Percentiles rank a stretch among this genome's conserved stretches.
phyloP scores from a whole-genome alignment of 2,888 invertebrate species.

The Branchipolynoe longqiensis region DNA sequence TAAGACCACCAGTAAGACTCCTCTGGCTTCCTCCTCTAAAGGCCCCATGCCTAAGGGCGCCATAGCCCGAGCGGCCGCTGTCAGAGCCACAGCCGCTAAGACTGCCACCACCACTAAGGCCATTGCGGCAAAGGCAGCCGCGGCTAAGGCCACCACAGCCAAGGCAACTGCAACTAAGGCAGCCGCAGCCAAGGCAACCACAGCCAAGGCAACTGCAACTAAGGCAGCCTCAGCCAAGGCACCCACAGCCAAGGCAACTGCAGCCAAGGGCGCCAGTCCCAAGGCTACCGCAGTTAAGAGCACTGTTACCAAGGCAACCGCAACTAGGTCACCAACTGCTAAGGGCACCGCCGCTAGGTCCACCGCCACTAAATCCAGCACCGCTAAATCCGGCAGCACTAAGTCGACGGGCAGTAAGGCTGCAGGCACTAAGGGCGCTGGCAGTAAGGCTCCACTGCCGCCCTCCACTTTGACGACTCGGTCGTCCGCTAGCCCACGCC shows the following conservation, averaged over 20 bases:
- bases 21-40: background rate
- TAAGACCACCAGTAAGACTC: background rate
- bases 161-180: background rate
- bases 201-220: background rate
- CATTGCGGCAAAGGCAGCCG: background rate
- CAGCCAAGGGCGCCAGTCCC: too few relatives aligned
- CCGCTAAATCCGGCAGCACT: too few relatives aligned
- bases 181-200: background rate
- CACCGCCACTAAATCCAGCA: too few relatives aligned
- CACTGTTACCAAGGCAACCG: too few relatives aligned
- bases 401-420: too few relatives aligned
- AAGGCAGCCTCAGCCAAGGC: background rate
- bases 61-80: background rate
- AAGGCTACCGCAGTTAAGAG: too few relatives aligned
- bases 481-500: too few relatives aligned
- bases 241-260: background rate
- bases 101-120: background rate
- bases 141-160: conserved; percentile 6
- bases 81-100: background rate
- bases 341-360: too few relatives aligned
- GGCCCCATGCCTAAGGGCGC: background rate
- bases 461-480: too few relatives aligned
- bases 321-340: too few relatives aligned
- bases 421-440: too few relatives aligned
- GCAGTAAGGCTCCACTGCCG: too few relatives aligned